These are phyloP conservation scores for Phoronis australis DNA, from an alignment of 2,888 invertebrate genomes.

Conservation along the genomic window DNA sequence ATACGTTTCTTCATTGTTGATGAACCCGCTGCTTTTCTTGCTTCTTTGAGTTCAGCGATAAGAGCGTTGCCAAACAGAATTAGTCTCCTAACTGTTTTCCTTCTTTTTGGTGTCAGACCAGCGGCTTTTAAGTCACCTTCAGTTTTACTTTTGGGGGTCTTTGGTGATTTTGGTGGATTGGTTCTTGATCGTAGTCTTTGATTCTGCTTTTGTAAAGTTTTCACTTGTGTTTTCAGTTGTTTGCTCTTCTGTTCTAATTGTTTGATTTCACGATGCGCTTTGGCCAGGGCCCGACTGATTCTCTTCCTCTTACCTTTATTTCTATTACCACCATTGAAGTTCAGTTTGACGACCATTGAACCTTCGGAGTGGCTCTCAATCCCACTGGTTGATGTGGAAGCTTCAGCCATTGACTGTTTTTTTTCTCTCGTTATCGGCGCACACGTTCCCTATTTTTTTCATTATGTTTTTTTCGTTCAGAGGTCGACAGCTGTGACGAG, in stretches of 20 bases:
- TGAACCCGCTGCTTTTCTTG: too few species aligned
- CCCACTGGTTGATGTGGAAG: background rate
- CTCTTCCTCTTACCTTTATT: too few species aligned
- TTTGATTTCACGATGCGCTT: background rate
- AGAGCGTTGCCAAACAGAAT: background rate
- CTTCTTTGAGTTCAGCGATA: background rate
- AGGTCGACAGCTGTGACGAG: background rate
- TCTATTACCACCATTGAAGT: too few species aligned
- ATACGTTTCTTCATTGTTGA: too few species aligned
- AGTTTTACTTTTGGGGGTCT: background rate
- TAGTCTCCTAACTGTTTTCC: background rate
- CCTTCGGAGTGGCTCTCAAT: too few species aligned
- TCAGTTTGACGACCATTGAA: too few species aligned
- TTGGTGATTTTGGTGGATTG: background rate
- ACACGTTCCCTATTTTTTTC: background rate
- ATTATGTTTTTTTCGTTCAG: background rate
- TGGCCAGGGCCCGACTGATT: background rate
- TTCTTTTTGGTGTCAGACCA: background rate
- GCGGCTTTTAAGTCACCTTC: background rate
- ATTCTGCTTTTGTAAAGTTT: background rate
- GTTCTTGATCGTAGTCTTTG: background rate
- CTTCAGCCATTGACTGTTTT: background rate
- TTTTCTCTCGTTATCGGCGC: background rate
- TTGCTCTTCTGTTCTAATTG: background rate
- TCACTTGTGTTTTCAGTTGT: background rate